A percentile compares a stretch with the other conserved stretches of the same genome.
Evolutionary conservation across 2,113 vertebrate genomes (phyloP).

Genomic region (Callorhinus ursinus): DNA sequence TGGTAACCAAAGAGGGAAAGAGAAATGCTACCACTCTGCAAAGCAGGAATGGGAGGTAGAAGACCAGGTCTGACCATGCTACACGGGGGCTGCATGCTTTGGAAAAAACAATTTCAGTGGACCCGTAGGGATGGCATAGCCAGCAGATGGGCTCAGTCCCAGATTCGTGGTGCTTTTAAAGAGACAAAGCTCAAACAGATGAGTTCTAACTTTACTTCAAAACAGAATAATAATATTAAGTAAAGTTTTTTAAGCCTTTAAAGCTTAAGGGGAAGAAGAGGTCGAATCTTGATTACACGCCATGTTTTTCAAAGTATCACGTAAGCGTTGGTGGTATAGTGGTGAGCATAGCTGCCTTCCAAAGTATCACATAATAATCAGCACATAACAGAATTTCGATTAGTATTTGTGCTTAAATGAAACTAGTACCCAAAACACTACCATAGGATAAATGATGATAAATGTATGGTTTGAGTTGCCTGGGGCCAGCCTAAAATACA

Average conservation of each 20-base stretch:
- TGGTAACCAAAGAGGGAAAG: background rate
- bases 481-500: background rate
- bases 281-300: background rate
- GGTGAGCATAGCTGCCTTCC: conserved; percentile 90
- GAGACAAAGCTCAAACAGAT: background rate
- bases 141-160: no score
- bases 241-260: background rate
- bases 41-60: background rate
- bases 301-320: background rate
- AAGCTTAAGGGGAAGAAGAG: background rate
- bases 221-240: background rate
- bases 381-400: background rate
- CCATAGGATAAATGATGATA: background rate
- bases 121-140: accelerated
- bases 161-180: background rate
- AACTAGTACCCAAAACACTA: background rate
- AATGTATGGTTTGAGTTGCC: background rate
- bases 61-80: background rate
- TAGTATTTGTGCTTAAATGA: background rate
- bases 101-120: background rate
- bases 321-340: conserved; percentile 86
- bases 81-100: no score
- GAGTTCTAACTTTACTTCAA: background rate
- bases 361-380: conserved; percentile 33
- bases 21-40: background rate